Evolutionary conservation across 2,797 vertebrate genomes (phyloP).

Genomic region (Parambassis ranga): DNA sequence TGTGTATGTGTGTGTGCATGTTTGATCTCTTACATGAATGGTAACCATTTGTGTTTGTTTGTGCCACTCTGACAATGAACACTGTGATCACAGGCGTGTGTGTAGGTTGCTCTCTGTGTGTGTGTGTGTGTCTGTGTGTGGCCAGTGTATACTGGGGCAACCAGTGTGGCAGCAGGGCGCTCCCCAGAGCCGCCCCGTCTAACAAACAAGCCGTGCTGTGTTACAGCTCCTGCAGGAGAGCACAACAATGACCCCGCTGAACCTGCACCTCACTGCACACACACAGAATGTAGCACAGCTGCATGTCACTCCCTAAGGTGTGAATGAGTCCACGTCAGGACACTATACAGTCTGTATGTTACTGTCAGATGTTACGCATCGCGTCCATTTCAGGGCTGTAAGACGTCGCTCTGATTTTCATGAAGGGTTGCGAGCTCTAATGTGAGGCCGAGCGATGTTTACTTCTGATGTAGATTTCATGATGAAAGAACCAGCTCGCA

Average conservation of each 20-base stretch:
- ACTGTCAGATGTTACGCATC: no score
- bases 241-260: conserved; percentile 21
- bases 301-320: no score
- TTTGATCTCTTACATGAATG: conserved; percentile 60
- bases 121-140: conserved; percentile 32
- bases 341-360: no score
- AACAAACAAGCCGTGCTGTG: conserved; percentile 43
- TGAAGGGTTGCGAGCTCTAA: no score
- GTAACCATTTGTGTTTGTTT: conserved; percentile 67
- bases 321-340: no score
- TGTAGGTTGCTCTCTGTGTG: conserved; percentile 20
- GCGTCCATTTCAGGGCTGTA: no score
- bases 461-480: no score
- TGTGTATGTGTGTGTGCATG: conserved; percentile 20
- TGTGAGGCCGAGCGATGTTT: no score
- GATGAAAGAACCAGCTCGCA: no score
- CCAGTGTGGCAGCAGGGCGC: conserved; percentile 35
- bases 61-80: conserved; percentile 61
- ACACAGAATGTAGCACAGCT: no score
- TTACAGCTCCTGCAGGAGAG: conserved; percentile 29
- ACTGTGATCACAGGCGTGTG: conserved; percentile 55
- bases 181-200: conserved; percentile 35
- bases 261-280: not conserved
- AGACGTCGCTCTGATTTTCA: no score
- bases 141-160: conserved; percentile 30